Evolutionary conservation across 2,113 vertebrate genomes (phyloP), one percentile per base, ranked within the genome.

Genomic region (Ammodytes marinus): DNA sequence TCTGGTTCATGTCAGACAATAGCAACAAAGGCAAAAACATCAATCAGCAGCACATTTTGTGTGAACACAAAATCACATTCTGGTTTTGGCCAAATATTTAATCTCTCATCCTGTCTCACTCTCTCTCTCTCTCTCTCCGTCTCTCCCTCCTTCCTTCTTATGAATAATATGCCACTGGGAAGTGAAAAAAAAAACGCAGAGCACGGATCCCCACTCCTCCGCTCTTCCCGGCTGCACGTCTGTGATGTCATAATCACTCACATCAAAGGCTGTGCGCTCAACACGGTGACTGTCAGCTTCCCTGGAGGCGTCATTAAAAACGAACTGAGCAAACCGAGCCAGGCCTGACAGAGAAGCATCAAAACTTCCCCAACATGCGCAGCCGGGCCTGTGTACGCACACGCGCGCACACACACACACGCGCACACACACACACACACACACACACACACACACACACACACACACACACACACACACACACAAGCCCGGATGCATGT

Each of bases 251-350:
- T 95, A 94, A 95, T 95, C 93, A 95, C 92, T 94, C 88, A 93
- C 94, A 95, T 95, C 94, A 95, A 95, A 95, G 93, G 91, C 88
- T 89, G 88, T 17, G 84, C 80, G 90, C 91, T 95, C 93, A 92
- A 93, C 93, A 93, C 92, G 89, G 92, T 90, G 92, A 95, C 95
- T 94, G 94, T 94, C 94, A 94, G 88, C 92, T 94, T 95, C 95
- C 95, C 94, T 94, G 88, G 95, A 95, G 95, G 95, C 95, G 91
- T 95, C 93, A 95, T 95, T 95, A 95, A 95, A 95, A 95, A 93
- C 88, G 92, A 94, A 92, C 91, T 93, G 89, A 92, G 91, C 89
- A 91, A 92, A 90, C 87, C 58, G 74, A 93, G 93, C 89, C 78
- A 63, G 87, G 92, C 91, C 92, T 95, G 92, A 95, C 94, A 90